Percentiles rank a stretch among this genome's conserved stretches.
Conservation (phyloP, 2,888 invertebrate species). For the Aporophyla lueneburgensis region DNA sequence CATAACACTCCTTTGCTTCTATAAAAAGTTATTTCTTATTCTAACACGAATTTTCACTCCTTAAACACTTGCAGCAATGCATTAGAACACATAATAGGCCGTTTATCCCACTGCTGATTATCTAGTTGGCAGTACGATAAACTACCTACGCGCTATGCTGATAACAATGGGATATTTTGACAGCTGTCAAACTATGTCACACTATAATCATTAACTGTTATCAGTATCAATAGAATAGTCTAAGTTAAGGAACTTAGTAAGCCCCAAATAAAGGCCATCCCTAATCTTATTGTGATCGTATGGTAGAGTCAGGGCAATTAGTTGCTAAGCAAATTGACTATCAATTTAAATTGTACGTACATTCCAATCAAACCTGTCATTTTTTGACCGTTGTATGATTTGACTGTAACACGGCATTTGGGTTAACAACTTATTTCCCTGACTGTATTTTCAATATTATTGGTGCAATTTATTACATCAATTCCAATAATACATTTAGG, state of each 20-base stretch:
- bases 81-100: constrained; percentile 32
- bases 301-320: constrained; percentile 2
- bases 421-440: background rate
- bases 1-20: constrained; percentile 11
- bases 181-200: background rate
- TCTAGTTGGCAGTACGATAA: constrained; percentile 29
- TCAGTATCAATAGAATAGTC: background rate
- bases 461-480: constrained; percentile 44
- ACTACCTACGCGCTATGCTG: constrained; percentile 15
- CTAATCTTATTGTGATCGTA: constrained; percentile 20
- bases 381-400: background rate
- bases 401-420: background rate
- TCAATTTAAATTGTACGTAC: too few relatives aligned
- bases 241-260: background rate
- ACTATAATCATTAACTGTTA: background rate
- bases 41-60: constrained; percentile 2
- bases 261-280: too few relatives aligned
- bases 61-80: background rate
- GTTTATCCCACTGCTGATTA: background rate
- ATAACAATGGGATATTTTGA: constrained; percentile 9
- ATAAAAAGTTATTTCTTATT: constrained; percentile 12
- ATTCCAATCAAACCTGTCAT: background rate
- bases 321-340: background rate
- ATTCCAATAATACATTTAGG: constrained; percentile 40
- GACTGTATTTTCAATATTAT: constrained; percentile 18